Conservation (phyloP, 1,140 invertebrate species). For the Hetaerina americana region DNA sequence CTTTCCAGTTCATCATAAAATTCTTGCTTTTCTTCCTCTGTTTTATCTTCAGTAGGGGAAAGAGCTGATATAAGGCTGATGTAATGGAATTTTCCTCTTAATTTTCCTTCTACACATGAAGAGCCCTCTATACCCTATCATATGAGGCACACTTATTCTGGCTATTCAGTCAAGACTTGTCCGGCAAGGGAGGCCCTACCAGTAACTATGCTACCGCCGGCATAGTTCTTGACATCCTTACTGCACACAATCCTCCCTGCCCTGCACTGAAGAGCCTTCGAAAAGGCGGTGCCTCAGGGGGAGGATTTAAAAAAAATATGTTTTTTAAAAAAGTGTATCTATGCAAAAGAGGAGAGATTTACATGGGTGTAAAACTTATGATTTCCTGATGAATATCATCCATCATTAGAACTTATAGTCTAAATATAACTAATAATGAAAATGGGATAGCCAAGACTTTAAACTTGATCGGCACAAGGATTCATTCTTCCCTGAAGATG, state of each 20-base stretch:
- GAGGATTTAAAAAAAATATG: neutral
- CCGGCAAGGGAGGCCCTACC: neutral
- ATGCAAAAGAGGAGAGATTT: neutral
- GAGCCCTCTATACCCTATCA: neutral
- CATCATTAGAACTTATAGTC: neutral
- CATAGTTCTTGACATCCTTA: neutral
- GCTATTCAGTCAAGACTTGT: neutral
- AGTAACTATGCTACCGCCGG: neutral
- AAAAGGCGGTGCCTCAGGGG: neutral
- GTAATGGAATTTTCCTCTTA: neutral
- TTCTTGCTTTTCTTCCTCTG: neutral
- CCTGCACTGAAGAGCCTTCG: neutral
- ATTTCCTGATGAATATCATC: neutral
- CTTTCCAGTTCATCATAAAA: slow-evolving; percentile 1
- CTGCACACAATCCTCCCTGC: neutral
- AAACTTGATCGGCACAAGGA: no score
- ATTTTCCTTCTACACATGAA: neutral
- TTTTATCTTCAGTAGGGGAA: neutral
- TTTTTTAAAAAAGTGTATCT: neutral
- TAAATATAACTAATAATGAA: neutral
- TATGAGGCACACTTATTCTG: neutral
- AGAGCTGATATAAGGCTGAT: neutral
- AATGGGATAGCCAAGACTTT: neutral
- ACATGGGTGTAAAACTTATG: neutral
- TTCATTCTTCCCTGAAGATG: no score